Base-by-base conservation (phyloP, 30 jellyfish, hydroid and myxozoan species). In the Hydra vulgaris region DNA sequence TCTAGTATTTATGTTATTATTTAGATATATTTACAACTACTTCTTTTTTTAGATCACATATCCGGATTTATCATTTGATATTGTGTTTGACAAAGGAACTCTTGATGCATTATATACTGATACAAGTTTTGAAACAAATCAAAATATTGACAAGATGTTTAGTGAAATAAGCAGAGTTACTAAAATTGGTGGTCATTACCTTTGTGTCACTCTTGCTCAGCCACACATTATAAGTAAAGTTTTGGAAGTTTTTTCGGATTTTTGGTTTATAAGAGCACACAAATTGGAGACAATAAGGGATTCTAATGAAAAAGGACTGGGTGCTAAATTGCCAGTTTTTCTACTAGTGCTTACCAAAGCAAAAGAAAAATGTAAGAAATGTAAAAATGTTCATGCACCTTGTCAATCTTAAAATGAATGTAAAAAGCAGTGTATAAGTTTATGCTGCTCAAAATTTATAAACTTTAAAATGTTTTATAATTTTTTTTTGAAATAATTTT, bases 161-260 rank as follows among this genome's bases (percentile, higher is more conserved):
- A 82, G 23, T 21, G 90, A 83, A 54, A 54, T 83, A 15, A 21
- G 70, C 22, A 88, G 90, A 8, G 25, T 79, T 26, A 54, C 82
- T 52, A 72, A 54, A 72, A 26, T 21, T 66, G 95, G 95, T 24
- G 97, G 97, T n/a, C 85, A 93, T 7, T 89, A 66, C 73, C 78
- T 89, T 23, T 80, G 88, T 52, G 74, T 89, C 22, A 77, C 82
- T 21, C 72, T 86, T 21, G 94, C 95, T 15, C 87, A 81, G 22
- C 80, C 74, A 20, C 82, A 77, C 52, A 68, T 84, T 15, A 66
- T 85, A 18, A 72, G 80, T 19, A 8, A 25, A 21, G 25, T 89
- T 20, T 53, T 89, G 19, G 19, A 74, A 4, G 54, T 61, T 69
- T 89, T 89, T 81, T 81, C 70, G 25, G 87, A 68, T 53, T 54